These are phyloP conservation scores for Apamea sordens DNA, from an alignment of 2,888 invertebrate genomes.

Conservation along the genomic window DNA sequence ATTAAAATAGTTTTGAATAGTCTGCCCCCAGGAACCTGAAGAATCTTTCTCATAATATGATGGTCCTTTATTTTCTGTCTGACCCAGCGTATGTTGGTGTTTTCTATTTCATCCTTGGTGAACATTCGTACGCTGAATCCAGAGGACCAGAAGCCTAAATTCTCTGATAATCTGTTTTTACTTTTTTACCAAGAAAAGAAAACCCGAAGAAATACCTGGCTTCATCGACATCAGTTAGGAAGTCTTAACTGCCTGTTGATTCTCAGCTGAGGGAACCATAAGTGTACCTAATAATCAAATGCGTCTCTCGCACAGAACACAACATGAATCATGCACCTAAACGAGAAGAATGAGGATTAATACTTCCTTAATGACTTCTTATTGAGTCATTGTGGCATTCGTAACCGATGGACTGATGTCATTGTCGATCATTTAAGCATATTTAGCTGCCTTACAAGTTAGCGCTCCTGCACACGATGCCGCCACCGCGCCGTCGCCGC, in stretches of 20 bases:
- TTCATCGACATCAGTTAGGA: neutral
- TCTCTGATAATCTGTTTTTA: neutral
- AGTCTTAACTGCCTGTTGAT: neutral
- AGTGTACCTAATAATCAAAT: neutral
- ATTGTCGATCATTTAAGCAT: conserved; percentile 34
- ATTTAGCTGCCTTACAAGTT: conserved; percentile 29
- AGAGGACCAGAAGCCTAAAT: neutral
- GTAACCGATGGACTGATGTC: conserved; percentile 49
- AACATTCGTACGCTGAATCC: neutral
- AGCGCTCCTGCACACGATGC: too few species aligned
- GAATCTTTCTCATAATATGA: neutral
- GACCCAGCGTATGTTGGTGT: neutral
- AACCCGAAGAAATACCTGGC: neutral
- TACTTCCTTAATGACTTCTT: conserved; percentile 41
- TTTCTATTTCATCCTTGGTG: neutral
- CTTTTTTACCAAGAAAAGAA: neutral
- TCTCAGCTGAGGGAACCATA: neutral
- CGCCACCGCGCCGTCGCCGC: too few species aligned
- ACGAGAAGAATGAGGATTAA: conserved; percentile 38
- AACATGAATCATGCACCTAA: conserved; percentile 48
- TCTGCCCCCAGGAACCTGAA: neutral
- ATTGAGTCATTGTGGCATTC: conserved; percentile 47
- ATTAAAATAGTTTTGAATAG: neutral
- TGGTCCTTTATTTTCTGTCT: neutral
- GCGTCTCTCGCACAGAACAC: neutral